phyloP scores from a whole-genome alignment of 2,797 vertebrate genomes.

The Ibycter americanus region DNA sequence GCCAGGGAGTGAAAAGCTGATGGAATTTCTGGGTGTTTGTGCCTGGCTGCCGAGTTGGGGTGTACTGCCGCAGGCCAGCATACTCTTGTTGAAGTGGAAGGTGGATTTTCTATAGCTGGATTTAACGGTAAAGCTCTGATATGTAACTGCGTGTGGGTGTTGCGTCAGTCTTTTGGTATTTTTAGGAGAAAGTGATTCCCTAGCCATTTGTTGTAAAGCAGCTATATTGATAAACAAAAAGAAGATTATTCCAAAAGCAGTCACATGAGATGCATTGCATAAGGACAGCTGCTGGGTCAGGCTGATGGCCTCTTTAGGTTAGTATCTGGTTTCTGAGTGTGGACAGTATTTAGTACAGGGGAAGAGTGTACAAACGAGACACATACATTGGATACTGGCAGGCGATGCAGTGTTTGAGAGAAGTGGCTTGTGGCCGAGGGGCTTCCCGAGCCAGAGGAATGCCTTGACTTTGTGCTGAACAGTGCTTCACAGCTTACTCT shows the following conservation, averaged over 20 bases:
- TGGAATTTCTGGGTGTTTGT: not conserved
- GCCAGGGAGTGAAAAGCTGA: fast-evolving
- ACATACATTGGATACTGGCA: fast-evolving
- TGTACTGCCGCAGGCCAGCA: fast-evolving
- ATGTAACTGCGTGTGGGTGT: not conserved
- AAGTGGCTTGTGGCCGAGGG: not conserved
- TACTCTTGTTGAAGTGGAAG: fast-evolving
- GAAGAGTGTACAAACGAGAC: fast-evolving
- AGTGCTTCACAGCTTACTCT: fast-evolving
- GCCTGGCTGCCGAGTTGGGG: not conserved
- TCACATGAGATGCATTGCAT: fast-evolving
- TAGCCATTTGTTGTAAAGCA: not conserved
- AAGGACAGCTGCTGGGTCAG: not conserved
- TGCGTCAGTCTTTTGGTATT: slow-evolving; percentile 19
- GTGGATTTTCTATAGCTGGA: not conserved
- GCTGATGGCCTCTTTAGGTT: fast-evolving
- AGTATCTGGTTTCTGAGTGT: fast-evolving
- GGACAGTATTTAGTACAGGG: not conserved
- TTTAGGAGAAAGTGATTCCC: slow-evolving; percentile 11
- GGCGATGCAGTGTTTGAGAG: fast-evolving
- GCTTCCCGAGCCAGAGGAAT: not conserved
- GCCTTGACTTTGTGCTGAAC: not conserved
- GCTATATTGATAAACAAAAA: not conserved
- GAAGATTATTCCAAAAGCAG: not conserved
- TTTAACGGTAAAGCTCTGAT: not conserved